A percentile compares a stretch with the other conserved stretches of the same genome.
phyloP scores from a whole-genome alignment of 2,888 invertebrate species.

The Gisinianus flammeolus region DNA sequence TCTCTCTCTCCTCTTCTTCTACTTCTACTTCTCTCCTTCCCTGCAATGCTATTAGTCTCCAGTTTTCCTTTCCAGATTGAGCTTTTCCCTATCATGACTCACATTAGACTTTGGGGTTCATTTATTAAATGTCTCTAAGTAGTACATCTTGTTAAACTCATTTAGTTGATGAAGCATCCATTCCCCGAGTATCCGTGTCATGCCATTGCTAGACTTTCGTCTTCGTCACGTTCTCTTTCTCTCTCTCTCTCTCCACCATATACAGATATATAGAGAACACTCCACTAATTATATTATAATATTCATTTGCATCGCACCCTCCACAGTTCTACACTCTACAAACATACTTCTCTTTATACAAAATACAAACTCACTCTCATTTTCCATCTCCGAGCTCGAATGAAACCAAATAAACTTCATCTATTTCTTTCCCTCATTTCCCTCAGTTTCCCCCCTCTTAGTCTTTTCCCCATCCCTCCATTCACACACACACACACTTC shows the following conservation, averaged over 20 bases:
- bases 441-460: background rate
- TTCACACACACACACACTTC: background rate
- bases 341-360: too few relatives aligned
- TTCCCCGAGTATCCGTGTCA: background rate
- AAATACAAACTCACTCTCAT: too few relatives aligned
- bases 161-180: constrained; percentile 8
- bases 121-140: constrained; percentile 27
- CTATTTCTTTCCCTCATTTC: background rate
- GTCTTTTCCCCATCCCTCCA: background rate
- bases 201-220: background rate
- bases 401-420: background rate
- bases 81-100: background rate
- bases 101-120: constrained; percentile 21
- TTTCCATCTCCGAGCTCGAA: too few relatives aligned
- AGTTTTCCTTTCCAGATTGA: too few relatives aligned
- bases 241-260: background rate
- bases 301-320: background rate
- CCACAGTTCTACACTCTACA: background rate
- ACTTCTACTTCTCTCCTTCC: background rate
- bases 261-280: background rate
- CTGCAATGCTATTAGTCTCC: background rate
- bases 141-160: constrained; percentile 18
- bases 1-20: background rate
- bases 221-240: background rate
- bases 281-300: background rate